phyloP scores from a whole-genome alignment of 2,113 vertebrate species.

The Camarhynchus parvulus region DNA sequence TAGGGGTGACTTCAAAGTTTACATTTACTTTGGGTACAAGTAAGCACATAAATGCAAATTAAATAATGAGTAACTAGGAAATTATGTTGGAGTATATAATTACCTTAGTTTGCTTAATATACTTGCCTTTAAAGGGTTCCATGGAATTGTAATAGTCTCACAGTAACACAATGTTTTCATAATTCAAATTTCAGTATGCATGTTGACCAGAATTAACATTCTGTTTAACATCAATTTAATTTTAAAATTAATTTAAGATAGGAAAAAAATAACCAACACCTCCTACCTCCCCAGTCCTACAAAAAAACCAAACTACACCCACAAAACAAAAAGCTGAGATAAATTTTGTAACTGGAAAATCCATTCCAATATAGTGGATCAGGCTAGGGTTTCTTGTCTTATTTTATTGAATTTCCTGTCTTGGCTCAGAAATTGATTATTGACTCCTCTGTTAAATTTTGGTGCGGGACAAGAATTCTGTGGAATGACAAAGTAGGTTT shows the following conservation, averaged over 20 bases:
- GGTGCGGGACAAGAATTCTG: neutral
- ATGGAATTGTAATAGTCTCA: neutral
- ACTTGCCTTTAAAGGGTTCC: neutral
- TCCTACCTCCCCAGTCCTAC: rapidly evolving
- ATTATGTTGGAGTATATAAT: neutral
- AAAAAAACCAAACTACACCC: neutral
- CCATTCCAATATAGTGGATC: neutral
- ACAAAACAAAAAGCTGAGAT: neutral
- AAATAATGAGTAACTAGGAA: neutral
- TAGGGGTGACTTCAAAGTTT: neutral
- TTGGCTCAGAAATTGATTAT: neutral
- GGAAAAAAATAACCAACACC: too few species aligned
- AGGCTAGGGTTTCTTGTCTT: neutral
- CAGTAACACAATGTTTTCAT: neutral
- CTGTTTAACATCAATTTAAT: neutral
- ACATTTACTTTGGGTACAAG: neutral
- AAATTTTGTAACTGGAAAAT: neutral
- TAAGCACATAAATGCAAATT: neutral
- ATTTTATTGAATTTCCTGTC: neutral
- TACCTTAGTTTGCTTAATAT: neutral
- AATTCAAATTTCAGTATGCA: neutral
- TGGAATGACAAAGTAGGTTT: neutral
- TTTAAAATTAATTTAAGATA: neutral
- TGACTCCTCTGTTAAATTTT: neutral
- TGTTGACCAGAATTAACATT: neutral